Evolutionary conservation across 2,113 vertebrate species (phyloP).

Genomic region (Odontophorus gujanensis): DNA sequence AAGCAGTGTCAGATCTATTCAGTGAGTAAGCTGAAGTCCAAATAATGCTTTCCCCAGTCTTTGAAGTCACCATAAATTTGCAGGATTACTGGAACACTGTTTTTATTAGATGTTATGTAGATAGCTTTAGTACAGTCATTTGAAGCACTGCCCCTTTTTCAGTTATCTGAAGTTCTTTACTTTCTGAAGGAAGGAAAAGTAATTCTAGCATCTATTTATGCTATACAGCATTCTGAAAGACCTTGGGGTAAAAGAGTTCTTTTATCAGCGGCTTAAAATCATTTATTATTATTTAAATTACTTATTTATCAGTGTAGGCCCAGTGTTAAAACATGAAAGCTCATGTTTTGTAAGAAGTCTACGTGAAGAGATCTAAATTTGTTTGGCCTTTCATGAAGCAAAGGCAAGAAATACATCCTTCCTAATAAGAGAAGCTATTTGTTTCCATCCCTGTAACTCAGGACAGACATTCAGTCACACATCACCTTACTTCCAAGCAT

Average conservation of each 20-base stretch:
- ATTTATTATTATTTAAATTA: not conserved
- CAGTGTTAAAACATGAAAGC: not conserved
- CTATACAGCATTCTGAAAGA: not conserved
- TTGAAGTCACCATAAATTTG: not conserved
- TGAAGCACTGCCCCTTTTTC: not conserved
- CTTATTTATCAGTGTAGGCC: not conserved
- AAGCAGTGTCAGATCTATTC: not conserved
- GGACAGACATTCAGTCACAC: not conserved
- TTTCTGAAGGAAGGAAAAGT: not conserved
- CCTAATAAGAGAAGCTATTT: not conserved
- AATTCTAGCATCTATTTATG: not conserved
- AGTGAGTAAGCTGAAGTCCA: not conserved
- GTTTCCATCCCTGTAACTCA: fast-evolving
- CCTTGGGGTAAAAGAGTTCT: not conserved
- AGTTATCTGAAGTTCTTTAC: not conserved
- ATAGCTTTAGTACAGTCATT: not conserved
- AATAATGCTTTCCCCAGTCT: not conserved
- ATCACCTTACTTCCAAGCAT: fast-evolving
- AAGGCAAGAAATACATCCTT: not conserved
- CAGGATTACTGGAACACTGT: constrained; percentile 2
- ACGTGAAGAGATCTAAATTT: not conserved
- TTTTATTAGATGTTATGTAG: not conserved
- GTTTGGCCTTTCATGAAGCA: not conserved
- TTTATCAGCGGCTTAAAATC: not conserved
- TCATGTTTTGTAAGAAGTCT: not conserved